Conservation (phyloP, 2,113 vertebrate genomes). For the Eretmochelys imbricata region DNA sequence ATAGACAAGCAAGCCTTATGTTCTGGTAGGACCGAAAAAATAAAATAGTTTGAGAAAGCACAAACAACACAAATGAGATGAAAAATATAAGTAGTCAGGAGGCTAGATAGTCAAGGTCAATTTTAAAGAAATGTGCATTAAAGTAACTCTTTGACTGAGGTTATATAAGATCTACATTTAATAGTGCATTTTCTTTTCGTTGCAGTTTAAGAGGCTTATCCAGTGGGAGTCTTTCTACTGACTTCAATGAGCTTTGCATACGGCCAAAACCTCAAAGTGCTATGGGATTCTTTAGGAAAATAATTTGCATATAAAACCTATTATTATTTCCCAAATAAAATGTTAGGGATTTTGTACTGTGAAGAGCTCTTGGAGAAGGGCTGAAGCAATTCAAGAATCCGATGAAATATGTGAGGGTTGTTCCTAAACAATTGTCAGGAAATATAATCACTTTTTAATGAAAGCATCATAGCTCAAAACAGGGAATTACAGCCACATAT, state of each 20-base stretch:
- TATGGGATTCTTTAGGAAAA: background rate
- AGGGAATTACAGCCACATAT: background rate
- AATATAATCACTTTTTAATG: background rate
- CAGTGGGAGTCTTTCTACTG: background rate
- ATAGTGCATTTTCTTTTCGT: background rate
- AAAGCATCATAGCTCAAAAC: background rate
- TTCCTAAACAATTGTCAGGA: background rate
- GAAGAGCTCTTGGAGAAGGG: background rate
- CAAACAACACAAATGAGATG: background rate
- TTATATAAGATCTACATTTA: background rate
- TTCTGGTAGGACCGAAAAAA: background rate
- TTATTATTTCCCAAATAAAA: background rate
- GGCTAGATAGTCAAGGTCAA: background rate
- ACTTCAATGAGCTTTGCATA: background rate
- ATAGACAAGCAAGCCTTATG: background rate
- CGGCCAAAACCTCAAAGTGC: background rate
- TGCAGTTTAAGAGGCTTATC: background rate
- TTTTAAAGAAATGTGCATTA: background rate
- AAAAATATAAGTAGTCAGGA: background rate
- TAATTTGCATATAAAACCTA: background rate
- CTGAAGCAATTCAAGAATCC: background rate
- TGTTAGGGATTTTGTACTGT: background rate
- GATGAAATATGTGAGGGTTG: background rate
- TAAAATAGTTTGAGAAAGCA: background rate
- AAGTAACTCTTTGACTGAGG: background rate